Percentiles rank a stretch among this genome's conserved stretches.
Conservation (phyloP, 2,113 vertebrate genomes). For the Pycnonotus jocosus region DNA sequence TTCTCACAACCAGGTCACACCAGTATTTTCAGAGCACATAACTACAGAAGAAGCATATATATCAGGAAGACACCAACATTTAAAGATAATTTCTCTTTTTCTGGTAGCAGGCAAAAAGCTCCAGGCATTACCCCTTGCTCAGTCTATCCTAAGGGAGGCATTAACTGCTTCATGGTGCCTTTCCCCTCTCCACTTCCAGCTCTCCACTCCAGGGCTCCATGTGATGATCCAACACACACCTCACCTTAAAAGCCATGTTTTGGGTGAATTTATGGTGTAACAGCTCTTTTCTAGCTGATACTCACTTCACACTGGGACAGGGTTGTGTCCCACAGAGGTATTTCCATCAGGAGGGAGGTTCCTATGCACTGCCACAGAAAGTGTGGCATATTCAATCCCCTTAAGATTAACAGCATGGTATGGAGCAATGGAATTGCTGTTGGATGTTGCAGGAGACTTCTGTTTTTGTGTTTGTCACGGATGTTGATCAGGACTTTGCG, state of each 20-base stretch:
- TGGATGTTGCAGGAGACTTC: background rate
- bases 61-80: background rate
- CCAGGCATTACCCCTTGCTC: background rate
- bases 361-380: background rate
- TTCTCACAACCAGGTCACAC: background rate
- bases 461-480: background rate
- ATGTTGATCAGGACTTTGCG: background rate
- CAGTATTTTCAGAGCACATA: background rate
- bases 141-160: background rate
- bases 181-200: background rate
- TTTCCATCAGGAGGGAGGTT: background rate
- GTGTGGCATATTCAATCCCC: background rate
- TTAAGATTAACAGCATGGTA: background rate
- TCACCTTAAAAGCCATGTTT: background rate
- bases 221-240: background rate
- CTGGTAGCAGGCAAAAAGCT: background rate
- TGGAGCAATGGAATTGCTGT: background rate
- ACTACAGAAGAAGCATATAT: background rate
- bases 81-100: background rate
- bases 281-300: background rate
- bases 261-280: background rate
- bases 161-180: rapidly evolving
- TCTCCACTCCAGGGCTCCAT: background rate
- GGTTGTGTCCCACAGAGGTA: background rate
- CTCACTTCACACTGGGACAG: background rate